phyloP scores from a whole-genome alignment of 1,140 invertebrate species.

The Centruroides sculpturatus region DNA sequence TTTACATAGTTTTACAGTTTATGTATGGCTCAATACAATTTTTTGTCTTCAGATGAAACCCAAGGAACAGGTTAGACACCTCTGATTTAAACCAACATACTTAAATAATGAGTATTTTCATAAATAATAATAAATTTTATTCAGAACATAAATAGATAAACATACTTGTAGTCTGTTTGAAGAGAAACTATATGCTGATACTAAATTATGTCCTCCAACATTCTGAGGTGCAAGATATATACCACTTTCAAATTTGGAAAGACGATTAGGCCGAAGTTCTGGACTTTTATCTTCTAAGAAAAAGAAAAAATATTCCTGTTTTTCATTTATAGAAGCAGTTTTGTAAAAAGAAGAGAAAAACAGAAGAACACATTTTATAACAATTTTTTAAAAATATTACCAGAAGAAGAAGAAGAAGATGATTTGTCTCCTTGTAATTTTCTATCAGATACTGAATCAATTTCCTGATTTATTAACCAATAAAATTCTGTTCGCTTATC shows the following conservation, averaged over 20 bases:
- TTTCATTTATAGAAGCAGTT: too few relatives aligned
- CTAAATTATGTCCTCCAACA: constrained; percentile 28
- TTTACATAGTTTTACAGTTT: too few relatives aligned
- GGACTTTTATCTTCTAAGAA: constrained; percentile 11
- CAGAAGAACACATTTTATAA: too few relatives aligned
- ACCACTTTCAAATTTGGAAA: constrained; percentile 16
- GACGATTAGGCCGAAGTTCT: constrained; percentile 9
- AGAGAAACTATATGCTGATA: constrained; percentile 30
- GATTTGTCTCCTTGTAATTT: too few relatives aligned
- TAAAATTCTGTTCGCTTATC: constrained; percentile 22
- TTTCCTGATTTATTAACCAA: constrained; percentile 20
- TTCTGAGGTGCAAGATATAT: constrained; percentile 27
- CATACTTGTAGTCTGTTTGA: constrained; percentile 28
- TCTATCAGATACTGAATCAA: constrained; percentile 6
- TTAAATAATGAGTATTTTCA: too few relatives aligned
- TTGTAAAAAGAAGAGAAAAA: neutral
- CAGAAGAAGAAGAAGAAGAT: too few relatives aligned
- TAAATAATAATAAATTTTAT: too few relatives aligned
- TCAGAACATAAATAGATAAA: neutral
- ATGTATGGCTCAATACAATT: too few relatives aligned
- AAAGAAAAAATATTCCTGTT: neutral
- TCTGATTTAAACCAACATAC: too few relatives aligned
- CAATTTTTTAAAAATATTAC: too few relatives aligned
- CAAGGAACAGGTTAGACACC: too few relatives aligned
- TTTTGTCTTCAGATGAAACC: too few relatives aligned